Conservation (phyloP, 2,888 invertebrate genomes). For the Cistogaster globosa region DNA sequence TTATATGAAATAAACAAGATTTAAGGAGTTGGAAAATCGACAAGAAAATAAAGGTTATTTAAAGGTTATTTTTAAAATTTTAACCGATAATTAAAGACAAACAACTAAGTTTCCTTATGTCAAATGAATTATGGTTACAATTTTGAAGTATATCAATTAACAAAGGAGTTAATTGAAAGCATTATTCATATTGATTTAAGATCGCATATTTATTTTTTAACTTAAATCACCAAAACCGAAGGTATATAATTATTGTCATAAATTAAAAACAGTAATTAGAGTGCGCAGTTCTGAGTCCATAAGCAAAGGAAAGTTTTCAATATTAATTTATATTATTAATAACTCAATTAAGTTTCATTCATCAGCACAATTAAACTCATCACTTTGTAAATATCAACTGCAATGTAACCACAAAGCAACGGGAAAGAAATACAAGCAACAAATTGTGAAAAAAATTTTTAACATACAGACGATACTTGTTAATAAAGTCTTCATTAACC, state of each 20-base stretch:
- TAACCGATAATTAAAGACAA: neutral
- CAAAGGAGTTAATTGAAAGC: too few relatives aligned
- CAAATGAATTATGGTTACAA: neutral
- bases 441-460: neutral
- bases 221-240: neutral
- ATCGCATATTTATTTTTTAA: too few relatives aligned
- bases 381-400: slow-evolving; percentile 1
- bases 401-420: slow-evolving; percentile 7
- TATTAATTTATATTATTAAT: neutral
- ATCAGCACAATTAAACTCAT: slow-evolving; percentile 21
- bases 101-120: too few relatives aligned
- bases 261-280: too few relatives aligned
- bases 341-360: slow-evolving; percentile 25
- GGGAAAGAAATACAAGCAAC: slow-evolving; percentile 1
- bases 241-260: too few relatives aligned
- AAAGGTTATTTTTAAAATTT: slow-evolving; percentile 30
- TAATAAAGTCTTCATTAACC: too few relatives aligned
- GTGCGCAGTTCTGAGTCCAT: too few relatives aligned
- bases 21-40: neutral
- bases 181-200: too few relatives aligned
- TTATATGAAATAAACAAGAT: neutral
- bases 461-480: too few relatives aligned
- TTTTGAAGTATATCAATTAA: neutral
- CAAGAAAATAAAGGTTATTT: slow-evolving; percentile 50
- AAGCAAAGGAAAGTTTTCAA: neutral